These are phyloP conservation scores for Ips nitidus DNA, from an alignment of 1,140 invertebrate genomes.

Conservation along the genomic window DNA sequence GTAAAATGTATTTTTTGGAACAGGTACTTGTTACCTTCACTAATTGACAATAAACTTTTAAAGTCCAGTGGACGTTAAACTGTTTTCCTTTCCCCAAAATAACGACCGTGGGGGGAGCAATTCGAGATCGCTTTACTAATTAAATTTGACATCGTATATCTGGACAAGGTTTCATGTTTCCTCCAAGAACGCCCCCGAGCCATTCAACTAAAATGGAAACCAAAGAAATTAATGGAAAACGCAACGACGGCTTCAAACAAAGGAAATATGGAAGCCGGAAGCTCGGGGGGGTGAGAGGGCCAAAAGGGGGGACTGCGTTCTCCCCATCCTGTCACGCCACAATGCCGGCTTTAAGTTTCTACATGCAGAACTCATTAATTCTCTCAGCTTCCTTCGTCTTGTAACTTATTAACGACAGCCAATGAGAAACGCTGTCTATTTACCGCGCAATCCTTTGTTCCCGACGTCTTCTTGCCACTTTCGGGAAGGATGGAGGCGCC, in stretches of 20 bases:
- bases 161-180: constrained; percentile 24
- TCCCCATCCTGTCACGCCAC: constrained; percentile 38
- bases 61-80: too few relatives aligned
- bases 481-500: constrained; percentile 14
- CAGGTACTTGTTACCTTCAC: too few relatives aligned
- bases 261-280: constrained; percentile 24
- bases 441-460: constrained; percentile 44
- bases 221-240: constrained; percentile 39
- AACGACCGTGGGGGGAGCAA: too few relatives aligned
- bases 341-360: constrained; percentile 39
- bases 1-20: too few relatives aligned
- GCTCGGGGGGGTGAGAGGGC: neutral
- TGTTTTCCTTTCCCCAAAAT: too few relatives aligned
- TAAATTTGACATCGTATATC: constrained; percentile 13
- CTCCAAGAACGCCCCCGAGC: constrained; percentile 19
- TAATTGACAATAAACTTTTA: too few relatives aligned
- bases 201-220: constrained; percentile 29
- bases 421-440: constrained; percentile 47
- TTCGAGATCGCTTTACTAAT: constrained; percentile 1
- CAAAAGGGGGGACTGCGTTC: neutral
- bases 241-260: constrained; percentile 25
- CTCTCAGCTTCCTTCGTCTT: constrained; percentile 45
- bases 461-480: constrained; percentile 37
- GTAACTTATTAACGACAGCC: constrained; percentile 47
- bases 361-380: constrained; percentile 45